Evolutionary conservation across 2,888 invertebrate genomes (phyloP), one percentile per base, ranked within the genome.

Genomic region (Eupithecia pulchellata): DNA sequence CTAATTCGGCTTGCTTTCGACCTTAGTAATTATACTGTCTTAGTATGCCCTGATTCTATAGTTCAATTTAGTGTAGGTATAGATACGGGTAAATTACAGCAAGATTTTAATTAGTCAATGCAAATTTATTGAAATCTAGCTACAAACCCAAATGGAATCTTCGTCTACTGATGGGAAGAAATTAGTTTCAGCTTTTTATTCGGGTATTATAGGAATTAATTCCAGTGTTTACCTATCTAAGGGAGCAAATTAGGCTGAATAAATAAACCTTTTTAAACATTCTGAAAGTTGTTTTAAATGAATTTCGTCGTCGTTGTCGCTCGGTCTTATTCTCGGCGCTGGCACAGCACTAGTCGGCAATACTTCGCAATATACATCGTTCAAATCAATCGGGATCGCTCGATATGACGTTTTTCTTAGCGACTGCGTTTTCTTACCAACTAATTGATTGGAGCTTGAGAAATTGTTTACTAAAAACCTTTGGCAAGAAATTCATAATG

Each of bases 321-420:
- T 6, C 36, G n/a, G n/a, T n/a, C 11, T 11, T 52, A 20, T 25
- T 52, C 25, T 25, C 4, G 11, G 20, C 25, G 8, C 30, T 3
- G 52, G 52, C n/a, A 30, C 66, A 66, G 29, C 72, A 27, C 72
- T 72, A 72, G 42, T 14, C 8, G 9, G 30, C 61, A 62, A 63
- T 34, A 55, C 61, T 27, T 66, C 30, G 58, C 64, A 52, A 39
- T 71, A 68, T 63, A 65, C 65, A 72, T 47, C 69, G 57, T 47
- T 64, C 64, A 69, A 68, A 74, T 72, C 68, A 68, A 71, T 72
- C 68, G 68, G 63, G 64, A 71, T 64, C 64, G 61, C 66, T 68
- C 52, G 52, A 52, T 52, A 52, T 52, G 52, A 14, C 11, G 52
- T 73, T 73, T 73, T 69, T 73, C 63, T 42, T 4, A 30, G 32